Conservation (phyloP, 37 sponge, comb jelly and placozoan species). For the Ianthella basta region DNA sequence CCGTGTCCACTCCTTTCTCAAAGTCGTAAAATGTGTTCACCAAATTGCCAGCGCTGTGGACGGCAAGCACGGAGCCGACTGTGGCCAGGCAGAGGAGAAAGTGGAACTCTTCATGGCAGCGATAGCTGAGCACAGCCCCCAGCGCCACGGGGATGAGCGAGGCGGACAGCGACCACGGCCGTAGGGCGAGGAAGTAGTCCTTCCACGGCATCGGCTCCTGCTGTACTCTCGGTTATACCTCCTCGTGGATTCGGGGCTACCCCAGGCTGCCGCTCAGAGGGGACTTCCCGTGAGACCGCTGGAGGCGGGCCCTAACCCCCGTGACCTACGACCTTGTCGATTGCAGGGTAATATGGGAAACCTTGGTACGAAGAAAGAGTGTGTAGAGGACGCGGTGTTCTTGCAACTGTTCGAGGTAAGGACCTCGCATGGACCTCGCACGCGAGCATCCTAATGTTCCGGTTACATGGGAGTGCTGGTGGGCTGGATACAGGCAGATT, state of each 20-base stretch:
- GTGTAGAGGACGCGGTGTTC: not conserved
- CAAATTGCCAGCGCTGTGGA: conserved; percentile 89
- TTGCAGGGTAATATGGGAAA: not conserved
- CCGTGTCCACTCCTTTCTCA: conserved; percentile 56
- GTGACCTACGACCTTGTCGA: not conserved
- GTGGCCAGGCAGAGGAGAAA: conserved; percentile 42
- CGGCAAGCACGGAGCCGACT: conserved; percentile 57
- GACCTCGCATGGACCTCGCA: not conserved
- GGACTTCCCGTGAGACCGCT: no score
- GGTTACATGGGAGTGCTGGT: no score
- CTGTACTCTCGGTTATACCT: no score
- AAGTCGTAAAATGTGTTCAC: conserved; percentile 88
- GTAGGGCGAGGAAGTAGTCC: conserved; percentile 55
- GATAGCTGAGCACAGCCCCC: conserved; percentile 74
- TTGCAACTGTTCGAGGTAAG: conserved; percentile 4
- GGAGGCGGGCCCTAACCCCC: no score
- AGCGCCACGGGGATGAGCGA: conserved; percentile 79
- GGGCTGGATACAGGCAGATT: no score
- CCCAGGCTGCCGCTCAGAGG: no score
- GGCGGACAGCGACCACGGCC: conserved; percentile 79
- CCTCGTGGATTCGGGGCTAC: no score
- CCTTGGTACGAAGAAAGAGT: not conserved
- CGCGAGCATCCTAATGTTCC: no score
- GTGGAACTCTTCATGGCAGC: conserved; percentile 31
- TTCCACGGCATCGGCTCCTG: conserved; percentile 18